These are phyloP conservation scores for Argynnis bischoffii DNA, from an alignment of 2,888 invertebrate genomes.

Conservation along the genomic window DNA sequence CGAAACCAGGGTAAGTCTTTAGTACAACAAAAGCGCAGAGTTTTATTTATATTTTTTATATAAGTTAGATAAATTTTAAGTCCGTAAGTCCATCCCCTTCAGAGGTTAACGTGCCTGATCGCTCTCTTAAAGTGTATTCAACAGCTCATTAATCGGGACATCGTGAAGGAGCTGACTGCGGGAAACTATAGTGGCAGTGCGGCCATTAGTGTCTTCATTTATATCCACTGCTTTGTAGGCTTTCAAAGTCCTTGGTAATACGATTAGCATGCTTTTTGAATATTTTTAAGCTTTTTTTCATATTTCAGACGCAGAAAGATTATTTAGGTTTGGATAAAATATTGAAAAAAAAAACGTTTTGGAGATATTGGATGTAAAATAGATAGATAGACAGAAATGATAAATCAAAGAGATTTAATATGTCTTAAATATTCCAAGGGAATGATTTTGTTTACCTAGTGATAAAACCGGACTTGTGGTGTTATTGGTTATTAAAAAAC, in stretches of 20 bases:
- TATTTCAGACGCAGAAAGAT: no score
- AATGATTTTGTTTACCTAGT: no score
- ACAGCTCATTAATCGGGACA: slow-evolving; percentile 71
- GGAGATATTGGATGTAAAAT: no score
- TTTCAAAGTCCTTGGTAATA: background rate
- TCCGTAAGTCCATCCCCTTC: slow-evolving; percentile 42
- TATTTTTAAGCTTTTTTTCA: background rate
- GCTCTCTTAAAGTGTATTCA: slow-evolving; percentile 49
- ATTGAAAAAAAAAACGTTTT: no score
- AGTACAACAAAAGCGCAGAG: no score
- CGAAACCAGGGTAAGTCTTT: no score
- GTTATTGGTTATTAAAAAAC: no score
- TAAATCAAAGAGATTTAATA: no score
- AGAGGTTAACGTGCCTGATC: slow-evolving; percentile 38
- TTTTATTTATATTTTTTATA: slow-evolving; percentile 5
- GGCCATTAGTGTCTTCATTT: slow-evolving; percentile 50
- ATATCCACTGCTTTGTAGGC: background rate
- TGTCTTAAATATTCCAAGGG: no score
- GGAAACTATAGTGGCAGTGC: slow-evolving; percentile 49
- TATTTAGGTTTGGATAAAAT: no score
- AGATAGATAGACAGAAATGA: no score
- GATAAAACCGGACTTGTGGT: no score
- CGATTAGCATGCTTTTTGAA: background rate
- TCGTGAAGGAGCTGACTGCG: slow-evolving; percentile 69
- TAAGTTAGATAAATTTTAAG: slow-evolving; percentile 28